phyloP scores from a whole-genome alignment of 1,140 invertebrate genomes.

The Heliconius congener region DNA sequence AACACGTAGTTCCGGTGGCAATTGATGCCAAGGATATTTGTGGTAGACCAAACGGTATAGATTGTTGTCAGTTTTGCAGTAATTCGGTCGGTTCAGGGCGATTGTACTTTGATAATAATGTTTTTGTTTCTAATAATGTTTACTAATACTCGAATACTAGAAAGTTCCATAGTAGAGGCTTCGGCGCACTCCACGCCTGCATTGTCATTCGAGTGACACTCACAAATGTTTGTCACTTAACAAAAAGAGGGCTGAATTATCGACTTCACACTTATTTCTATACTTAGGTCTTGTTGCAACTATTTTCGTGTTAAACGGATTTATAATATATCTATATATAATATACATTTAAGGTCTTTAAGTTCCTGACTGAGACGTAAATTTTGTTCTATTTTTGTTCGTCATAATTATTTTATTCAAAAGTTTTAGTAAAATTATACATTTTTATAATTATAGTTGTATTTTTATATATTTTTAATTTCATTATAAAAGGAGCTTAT shows the following conservation, averaged over 20 bases:
- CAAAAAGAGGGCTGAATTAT: constrained; percentile 54
- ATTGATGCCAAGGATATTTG: constrained; percentile 51
- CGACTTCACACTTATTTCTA: constrained; percentile 40
- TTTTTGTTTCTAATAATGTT: constrained; percentile 35
- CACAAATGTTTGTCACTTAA: constrained; percentile 72
- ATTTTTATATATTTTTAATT: neutral
- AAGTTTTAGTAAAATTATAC: no score
- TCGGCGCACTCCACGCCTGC: constrained; percentile 53
- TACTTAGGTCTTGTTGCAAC: constrained; percentile 34
- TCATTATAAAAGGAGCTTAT: neutral
- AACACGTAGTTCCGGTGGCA: constrained; percentile 35
- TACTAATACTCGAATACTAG: constrained; percentile 34
- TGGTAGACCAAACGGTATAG: constrained; percentile 43
- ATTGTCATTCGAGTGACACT: constrained; percentile 68
- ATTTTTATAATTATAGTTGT: no score
- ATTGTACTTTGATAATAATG: constrained; percentile 29
- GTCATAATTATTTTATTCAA: no score
- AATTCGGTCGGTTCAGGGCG: neutral
- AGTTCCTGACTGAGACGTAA: no score
- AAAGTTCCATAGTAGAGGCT: constrained; percentile 48
- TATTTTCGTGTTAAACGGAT: constrained; percentile 22
- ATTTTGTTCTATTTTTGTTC: no score
- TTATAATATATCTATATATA: neutral
- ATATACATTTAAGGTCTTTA: neutral
- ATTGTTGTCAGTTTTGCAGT: constrained; percentile 28